Evolutionary conservation across 2,888 invertebrate species (phyloP), one percentile per base, ranked within the genome.

Genomic region (Dioctria linearis): DNA sequence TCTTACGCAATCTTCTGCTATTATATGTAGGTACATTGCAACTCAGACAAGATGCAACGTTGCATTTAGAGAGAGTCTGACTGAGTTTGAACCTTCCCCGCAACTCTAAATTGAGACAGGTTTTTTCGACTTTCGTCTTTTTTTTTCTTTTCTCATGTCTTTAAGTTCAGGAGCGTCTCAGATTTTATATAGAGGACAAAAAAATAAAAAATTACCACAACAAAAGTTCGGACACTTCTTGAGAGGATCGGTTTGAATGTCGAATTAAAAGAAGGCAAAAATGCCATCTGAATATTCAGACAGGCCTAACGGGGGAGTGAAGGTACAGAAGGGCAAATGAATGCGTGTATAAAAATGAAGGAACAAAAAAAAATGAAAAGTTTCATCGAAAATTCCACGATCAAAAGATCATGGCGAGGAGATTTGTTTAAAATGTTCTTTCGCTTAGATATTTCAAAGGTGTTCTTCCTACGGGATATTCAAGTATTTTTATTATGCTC

Each of bases 231-330:
- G 76, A 81, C 79, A 79, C 51, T 75, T 63, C 25, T 25, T 25
- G 25, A 25, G 25, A 67, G 57, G 69, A 81, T 65, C 71, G 79
- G 59, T 67, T n/a, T 76, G 75, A 79, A 79, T 81, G 75, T 79
- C 59, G 79, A 81, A 81, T 76, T 81, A 75, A 71, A 25, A 25
- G 37, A 40, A 79, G 79, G 81, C 81, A 69, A 81, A 81, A 81
- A 81, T 79, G 57, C 61, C 54, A 73, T 65, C 79, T 61, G 73
- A 69, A 81, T n/a, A 59, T 75, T 13, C 75, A 75, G 75, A 75
- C 75, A 75, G 75, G 61, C 42, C 61, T 59, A 39, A 5, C 4
- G 75, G 54, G 73, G 40, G 61, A 11, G 4, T 39, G 46, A 13
- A 13, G 75, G 25, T n/a, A 54, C 13, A 39, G 13, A 54, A 13